phyloP scores from a whole-genome alignment of 2,113 vertebrate genomes.

The Barbus barbus region DNA sequence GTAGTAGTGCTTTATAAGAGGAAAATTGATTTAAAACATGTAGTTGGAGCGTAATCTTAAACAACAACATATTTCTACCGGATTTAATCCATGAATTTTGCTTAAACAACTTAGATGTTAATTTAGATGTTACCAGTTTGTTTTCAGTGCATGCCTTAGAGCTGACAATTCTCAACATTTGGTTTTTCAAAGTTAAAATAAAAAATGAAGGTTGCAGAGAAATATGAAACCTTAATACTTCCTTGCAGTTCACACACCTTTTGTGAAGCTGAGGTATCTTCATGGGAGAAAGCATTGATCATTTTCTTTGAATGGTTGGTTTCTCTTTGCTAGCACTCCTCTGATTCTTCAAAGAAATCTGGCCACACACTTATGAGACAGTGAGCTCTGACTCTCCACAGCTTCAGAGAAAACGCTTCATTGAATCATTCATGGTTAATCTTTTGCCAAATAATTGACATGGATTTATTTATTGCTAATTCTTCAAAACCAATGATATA shows the following conservation, averaged over 20 bases:
- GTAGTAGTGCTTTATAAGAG: background rate
- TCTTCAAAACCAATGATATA: background rate
- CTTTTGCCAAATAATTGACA: background rate
- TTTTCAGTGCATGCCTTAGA: background rate
- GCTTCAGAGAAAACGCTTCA: background rate
- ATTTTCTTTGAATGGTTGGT: slow-evolving; percentile 10
- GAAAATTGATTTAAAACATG: background rate
- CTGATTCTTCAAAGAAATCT: slow-evolving; percentile 3
- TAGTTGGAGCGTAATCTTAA: background rate
- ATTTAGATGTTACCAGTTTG: background rate
- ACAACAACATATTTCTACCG: background rate
- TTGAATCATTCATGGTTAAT: background rate
- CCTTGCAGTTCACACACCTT: background rate
- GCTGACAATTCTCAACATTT: background rate
- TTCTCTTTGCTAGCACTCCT: background rate
- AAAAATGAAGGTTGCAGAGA: background rate
- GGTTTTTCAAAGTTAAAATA: background rate
- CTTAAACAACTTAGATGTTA: too few species aligned
- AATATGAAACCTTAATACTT: background rate
- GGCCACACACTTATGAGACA: background rate
- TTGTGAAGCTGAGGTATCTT: background rate
- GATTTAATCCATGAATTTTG: too few species aligned
- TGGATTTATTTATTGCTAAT: background rate
- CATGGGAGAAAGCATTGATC: background rate
- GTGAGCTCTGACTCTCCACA: background rate